Evolutionary conservation across 2,113 vertebrate genomes (phyloP).

Genomic region (Onychostruthus taczanowskii): DNA sequence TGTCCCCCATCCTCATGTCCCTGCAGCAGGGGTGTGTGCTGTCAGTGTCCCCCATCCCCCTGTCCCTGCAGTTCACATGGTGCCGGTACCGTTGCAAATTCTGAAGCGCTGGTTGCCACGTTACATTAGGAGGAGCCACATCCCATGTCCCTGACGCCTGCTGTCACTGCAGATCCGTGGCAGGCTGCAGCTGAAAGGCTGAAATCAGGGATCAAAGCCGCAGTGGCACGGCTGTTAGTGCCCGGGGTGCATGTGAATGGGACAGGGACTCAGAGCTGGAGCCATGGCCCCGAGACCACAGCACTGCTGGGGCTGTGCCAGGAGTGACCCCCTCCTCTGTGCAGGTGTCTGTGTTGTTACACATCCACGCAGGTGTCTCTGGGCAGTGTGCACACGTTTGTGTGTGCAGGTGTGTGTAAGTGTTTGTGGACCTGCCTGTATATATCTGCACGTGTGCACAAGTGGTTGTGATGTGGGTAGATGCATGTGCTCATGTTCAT

Average conservation of each 20-base stretch:
- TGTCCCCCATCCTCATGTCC: not conserved
- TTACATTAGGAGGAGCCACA: not conserved
- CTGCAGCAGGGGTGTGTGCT: not conserved
- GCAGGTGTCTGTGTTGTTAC: not conserved
- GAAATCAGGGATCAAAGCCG: not conserved
- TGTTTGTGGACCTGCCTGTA: not conserved
- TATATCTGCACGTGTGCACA: not conserved
- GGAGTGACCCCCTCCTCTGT: not conserved
- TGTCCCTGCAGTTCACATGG: not conserved
- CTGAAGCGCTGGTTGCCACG: not conserved
- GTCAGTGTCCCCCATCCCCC: accelerated
- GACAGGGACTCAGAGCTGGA: accelerated
- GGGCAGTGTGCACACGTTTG: not conserved
- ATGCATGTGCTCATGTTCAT: accelerated
- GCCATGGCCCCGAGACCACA: accelerated
- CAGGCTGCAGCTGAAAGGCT: not conserved
- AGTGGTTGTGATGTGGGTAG: not conserved
- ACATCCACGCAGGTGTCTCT: not conserved
- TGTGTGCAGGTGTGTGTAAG: not conserved
- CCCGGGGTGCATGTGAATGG: accelerated
- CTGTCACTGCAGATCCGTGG: not conserved
- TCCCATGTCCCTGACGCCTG: not conserved
- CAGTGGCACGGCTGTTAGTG: not conserved
- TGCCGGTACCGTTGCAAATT: not conserved
- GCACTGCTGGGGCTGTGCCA: not conserved